Percentiles rank a stretch among this genome's conserved stretches.
These are phyloP conservation scores for Sciurus niger DNA, from an alignment of 2,113 vertebrate species.

Conservation along the genomic window DNA sequence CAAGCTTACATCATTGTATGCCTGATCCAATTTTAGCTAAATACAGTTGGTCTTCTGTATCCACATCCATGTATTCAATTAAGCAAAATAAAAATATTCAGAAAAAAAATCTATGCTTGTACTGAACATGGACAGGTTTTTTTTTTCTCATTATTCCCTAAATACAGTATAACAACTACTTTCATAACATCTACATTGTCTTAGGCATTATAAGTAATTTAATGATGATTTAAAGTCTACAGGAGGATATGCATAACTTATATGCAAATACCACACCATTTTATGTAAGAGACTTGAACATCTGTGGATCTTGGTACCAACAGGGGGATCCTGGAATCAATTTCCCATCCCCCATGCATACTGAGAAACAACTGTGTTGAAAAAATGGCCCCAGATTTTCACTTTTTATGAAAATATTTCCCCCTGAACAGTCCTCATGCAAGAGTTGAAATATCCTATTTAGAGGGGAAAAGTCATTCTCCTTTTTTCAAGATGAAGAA, in stretches of 20 bases:
- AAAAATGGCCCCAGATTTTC: constrained; percentile 37
- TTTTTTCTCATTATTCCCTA: neutral
- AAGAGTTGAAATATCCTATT: neutral
- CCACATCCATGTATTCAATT: neutral
- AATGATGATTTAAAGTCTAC: neutral
- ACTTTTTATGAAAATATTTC: neutral
- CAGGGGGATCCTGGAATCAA: neutral
- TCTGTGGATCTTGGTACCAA: neutral
- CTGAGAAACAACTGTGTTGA: neutral
- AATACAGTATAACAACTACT: neutral
- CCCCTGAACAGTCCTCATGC: neutral
- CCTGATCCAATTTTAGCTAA: neutral
- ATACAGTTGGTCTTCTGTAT: neutral
- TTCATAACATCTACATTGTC: neutral
- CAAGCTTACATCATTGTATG: neutral
- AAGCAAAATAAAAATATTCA: neutral
- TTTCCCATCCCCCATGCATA: neutral
- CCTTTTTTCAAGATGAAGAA: neutral
- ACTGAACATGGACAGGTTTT: neutral
- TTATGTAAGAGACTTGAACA: neutral
- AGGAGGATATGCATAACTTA: neutral
- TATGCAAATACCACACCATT: neutral
- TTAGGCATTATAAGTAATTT: neutral
- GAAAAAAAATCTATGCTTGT: neutral
- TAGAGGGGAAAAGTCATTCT: too few relatives aligned